Evolutionary conservation across 1,140 invertebrate genomes (phyloP).

Genomic region (Hesperophylax magnus): DNA sequence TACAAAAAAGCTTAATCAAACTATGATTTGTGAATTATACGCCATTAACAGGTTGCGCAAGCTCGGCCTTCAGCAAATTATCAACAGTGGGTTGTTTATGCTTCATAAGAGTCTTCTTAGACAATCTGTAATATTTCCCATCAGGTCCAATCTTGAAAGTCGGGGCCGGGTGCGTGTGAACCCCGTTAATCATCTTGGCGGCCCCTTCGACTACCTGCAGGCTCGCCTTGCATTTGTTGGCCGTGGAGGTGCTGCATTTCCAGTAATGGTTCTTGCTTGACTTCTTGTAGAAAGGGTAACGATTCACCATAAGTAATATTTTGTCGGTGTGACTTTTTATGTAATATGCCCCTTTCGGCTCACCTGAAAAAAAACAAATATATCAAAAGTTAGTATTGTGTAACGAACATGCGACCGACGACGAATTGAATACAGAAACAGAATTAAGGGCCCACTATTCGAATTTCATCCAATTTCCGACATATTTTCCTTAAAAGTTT

Average conservation of each 20-base stretch:
- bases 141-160: not conserved
- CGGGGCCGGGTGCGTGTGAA: conserved; percentile 3
- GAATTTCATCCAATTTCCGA: too few relatives aligned
- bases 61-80: not conserved
- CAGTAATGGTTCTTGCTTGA: not conserved
- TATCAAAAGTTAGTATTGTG: too few relatives aligned
- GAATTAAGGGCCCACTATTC: too few relatives aligned
- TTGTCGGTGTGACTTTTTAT: not conserved
- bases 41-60: too few relatives aligned
- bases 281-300: not conserved
- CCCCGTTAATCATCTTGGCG: not conserved
- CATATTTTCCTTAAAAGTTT: too few relatives aligned
- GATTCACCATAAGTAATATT: not conserved
- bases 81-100: not conserved
- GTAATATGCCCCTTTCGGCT: not conserved
- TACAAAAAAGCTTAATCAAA: too few relatives aligned
- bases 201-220: not conserved
- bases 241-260: conserved; percentile 3
- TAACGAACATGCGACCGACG: too few relatives aligned
- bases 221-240: not conserved
- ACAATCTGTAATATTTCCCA: conserved; percentile 10
- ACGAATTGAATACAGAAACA: too few relatives aligned
- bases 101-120: too few relatives aligned
- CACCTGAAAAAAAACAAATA: not conserved
- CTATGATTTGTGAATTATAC: too few relatives aligned